These are phyloP conservation scores for Brachyptera risi DNA, from an alignment of 2,888 invertebrate species.

Conservation along the genomic window DNA sequence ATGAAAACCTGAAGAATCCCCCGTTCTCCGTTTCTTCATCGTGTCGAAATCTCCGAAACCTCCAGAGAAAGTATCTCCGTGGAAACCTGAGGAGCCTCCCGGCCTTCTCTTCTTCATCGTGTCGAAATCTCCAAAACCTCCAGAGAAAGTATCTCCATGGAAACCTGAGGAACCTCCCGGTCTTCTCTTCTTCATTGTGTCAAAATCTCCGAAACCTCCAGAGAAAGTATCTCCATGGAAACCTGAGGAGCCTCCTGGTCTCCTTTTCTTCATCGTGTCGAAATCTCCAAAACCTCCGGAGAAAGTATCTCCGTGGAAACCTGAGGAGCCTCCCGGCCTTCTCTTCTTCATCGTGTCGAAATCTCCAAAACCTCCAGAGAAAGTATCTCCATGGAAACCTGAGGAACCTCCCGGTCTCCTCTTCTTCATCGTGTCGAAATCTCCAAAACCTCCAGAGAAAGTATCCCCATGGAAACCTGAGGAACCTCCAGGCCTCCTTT, in stretches of 20 bases:
- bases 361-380: constrained; percentile 40
- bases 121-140: constrained; percentile 41
- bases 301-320: constrained; percentile 42
- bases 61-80: constrained; percentile 41
- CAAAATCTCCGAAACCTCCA: constrained; percentile 40
- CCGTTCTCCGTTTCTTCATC: constrained; percentile 39
- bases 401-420: constrained; percentile 34
- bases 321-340: constrained; percentile 39
- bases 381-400: constrained; percentile 40
- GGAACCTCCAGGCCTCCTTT: constrained; percentile 27
- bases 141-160: constrained; percentile 39
- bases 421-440: constrained; percentile 36
- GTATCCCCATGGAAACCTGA: constrained; percentile 34
- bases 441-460: constrained; percentile 40
- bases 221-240: constrained; percentile 37
- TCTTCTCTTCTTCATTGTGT: constrained; percentile 29
- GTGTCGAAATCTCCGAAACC: constrained; percentile 41
- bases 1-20: constrained; percentile 35
- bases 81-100: constrained; percentile 40
- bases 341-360: constrained; percentile 37
- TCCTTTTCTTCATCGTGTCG: too few relatives aligned
- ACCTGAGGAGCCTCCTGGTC: constrained; percentile 27
- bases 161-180: constrained; percentile 38
- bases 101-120: constrained; percentile 37
- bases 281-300: constrained; percentile 40